Base-by-base conservation (phyloP, 2,113 vertebrate species). In the Axis porcinus region DNA sequence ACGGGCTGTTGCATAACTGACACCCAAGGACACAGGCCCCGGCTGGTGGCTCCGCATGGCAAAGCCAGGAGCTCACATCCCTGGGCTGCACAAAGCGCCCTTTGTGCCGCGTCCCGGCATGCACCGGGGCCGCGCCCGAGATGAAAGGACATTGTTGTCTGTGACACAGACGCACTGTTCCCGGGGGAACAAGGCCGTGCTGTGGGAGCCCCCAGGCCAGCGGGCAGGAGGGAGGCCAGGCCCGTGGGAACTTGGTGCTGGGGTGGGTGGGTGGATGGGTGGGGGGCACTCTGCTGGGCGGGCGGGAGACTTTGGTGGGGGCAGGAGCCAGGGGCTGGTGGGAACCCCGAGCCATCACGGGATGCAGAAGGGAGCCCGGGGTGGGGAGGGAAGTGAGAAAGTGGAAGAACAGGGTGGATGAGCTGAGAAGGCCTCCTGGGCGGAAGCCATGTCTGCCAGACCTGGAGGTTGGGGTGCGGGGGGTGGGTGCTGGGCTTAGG, bases 61-160 rank as follows among this genome's bases (percentile, higher is more conserved):
- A 99, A 98, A 98, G 98, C 98, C 97, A 98, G 98, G 98, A 98
- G 98, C 97, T 89, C 97, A 97, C 93, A 98, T 88, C 98, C 96
- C 98, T 86, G 86, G 95, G 98, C 96, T 12, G 94, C 97, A 99
- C 91, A 99, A 99, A 98, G 98, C 97, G 19, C 64, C 96, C 98
- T 99, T 99, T 99, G 99, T 99, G 92, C 95, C 0, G 0, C 13
- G 12, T 97, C 98, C 99, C 98, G 97, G 98, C 89, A 97, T 98
- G 98, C 98, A 98, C 95, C 13, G 36, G 97, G 98, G 97, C 98
- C 82, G 86, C 83, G 89, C 97, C 81, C 14, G 93, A 99, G 98
- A 99, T 98, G 98, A 99, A 98, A 98, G 98, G 98, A 97, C 98
- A 98, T 98, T 98, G 98, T 98, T 98, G 98, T 96, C 97, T 96